Conservation (phyloP, 2,797 vertebrate species). For the Sebastes cheni region DNA sequence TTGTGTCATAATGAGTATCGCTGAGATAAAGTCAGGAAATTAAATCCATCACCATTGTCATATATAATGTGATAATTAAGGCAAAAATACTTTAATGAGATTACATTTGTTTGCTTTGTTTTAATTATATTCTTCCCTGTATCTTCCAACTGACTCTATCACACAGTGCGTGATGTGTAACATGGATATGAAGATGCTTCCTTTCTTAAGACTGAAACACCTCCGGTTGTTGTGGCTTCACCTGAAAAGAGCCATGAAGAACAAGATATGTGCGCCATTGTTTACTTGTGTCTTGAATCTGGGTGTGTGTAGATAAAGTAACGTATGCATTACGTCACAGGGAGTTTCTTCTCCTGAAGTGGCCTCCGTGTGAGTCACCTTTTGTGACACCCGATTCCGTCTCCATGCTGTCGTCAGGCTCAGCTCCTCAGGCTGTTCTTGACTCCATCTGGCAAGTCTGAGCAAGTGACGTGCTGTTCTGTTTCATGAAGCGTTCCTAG, state of each 20-base stretch:
- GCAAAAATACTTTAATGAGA: neutral
- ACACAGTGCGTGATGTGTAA: neutral
- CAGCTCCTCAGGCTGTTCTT: conserved; percentile 34
- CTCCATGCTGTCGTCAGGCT: neutral
- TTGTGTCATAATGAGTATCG: neutral
- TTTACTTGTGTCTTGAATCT: conserved; percentile 38
- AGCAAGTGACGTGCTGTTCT: conserved; percentile 18
- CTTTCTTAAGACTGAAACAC: conserved; percentile 5
- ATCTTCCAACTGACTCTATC: neutral
- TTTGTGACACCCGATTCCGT: conserved; percentile 54
- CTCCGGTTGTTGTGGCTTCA: neutral
- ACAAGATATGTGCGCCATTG: conserved; percentile 45
- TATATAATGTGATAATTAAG: conserved; percentile 3
- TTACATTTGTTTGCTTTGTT: neutral
- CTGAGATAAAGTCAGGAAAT: conserved; percentile 42
- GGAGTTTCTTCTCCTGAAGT: conserved; percentile 59
- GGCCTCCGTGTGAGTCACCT: conserved; percentile 45
- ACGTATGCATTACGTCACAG: conserved; percentile 13
- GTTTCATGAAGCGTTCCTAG: neutral
- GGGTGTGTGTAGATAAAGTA: conserved; percentile 62
- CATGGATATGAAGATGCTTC: neutral
- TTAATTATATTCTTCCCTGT: neutral
- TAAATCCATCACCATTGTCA: neutral
- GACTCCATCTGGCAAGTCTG: conserved; percentile 38
- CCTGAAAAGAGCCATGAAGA: conserved; percentile 5